Percentiles rank a stretch among this genome's conserved stretches.
Conservation (phyloP, 2,888 invertebrate species). For the Aquatica leii region DNA sequence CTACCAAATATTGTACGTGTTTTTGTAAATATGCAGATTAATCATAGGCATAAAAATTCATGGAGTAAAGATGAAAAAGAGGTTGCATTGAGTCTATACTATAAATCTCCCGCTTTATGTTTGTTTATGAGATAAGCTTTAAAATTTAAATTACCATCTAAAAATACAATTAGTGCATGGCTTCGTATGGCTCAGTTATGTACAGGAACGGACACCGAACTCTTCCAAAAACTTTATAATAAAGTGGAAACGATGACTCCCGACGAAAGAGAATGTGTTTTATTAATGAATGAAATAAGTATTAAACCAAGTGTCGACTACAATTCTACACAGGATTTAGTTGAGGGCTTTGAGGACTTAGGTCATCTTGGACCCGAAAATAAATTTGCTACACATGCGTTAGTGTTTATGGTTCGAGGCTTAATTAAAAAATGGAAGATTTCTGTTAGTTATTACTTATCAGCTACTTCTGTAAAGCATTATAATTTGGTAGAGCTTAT, state of each 20-base stretch:
- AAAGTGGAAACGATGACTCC: neutral
- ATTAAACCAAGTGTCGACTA: no score
- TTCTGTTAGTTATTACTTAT: neutral
- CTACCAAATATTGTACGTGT: neutral
- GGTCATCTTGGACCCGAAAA: conserved; percentile 8
- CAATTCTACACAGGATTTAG: conserved; percentile 28
- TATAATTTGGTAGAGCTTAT: neutral
- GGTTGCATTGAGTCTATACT: neutral
- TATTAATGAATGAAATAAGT: neutral
- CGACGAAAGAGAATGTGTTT: neutral
- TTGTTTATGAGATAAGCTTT: neutral
- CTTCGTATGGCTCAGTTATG: neutral
- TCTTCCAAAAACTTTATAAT: neutral
- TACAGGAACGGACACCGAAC: neutral
- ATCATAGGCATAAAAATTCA: neutral
- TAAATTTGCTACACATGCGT: neutral
- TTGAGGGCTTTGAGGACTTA: no score
- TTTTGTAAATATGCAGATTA: conserved; percentile 1
- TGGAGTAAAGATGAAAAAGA: neutral
- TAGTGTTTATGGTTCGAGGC: conserved; percentile 1
- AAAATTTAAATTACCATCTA: neutral
- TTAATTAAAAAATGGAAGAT: neutral
- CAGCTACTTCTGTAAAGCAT: neutral
- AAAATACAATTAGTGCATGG: conserved; percentile 2
- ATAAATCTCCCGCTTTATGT: neutral